Evolutionary conservation across 2,888 invertebrate species (phyloP), one percentile per base, ranked within the genome.

Genomic region (Tenthredo livida): DNA sequence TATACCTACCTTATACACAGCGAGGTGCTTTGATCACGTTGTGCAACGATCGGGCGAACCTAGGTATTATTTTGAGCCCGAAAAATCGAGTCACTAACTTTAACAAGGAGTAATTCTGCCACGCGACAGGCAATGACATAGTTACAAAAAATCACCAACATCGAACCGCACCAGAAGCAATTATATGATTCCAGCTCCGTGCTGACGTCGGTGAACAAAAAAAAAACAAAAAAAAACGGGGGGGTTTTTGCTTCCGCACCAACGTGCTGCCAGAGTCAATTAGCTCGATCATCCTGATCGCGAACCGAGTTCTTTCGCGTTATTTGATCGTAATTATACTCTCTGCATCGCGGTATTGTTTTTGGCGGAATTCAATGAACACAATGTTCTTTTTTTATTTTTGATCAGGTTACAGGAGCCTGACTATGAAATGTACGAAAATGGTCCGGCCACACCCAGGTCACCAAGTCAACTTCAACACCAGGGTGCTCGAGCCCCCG

Each of bases 381-480:
- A 17, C 7, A 33, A 25, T 77, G n/a, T n/a, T 77, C n/a, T 50
- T 77, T 29, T 12, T 40, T 47, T 29, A n/a, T n/a, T n/a, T 15
- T 73, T 10, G 12, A 88, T 12, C 88, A 93, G 93, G 92, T 90
- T 92, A 90, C 90, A 90, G 89, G 93, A 93, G 88, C 92, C 93
- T 83, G 93, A 93, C 87, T 93, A 93, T 89, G 93, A 93, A 89
- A 93, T 93, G 93, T 93, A 93, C 89, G 93, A 93, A 88, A 93
- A 93, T 85, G 93, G 92, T 0, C 92, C 92, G 15, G 88, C 91
- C 75, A 90, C 91, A 15, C 91, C 92, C 47, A 86, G 91, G 67
- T 89, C 92, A 47, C 89, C 91, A 65, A 88, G 88, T 85, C 91
- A 90, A 85, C 84, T 90, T 61, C 88, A 88, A 65, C 89, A 89